Evolutionary conservation across 2,888 invertebrate species (phyloP).

Genomic region (Syritta pipiens): DNA sequence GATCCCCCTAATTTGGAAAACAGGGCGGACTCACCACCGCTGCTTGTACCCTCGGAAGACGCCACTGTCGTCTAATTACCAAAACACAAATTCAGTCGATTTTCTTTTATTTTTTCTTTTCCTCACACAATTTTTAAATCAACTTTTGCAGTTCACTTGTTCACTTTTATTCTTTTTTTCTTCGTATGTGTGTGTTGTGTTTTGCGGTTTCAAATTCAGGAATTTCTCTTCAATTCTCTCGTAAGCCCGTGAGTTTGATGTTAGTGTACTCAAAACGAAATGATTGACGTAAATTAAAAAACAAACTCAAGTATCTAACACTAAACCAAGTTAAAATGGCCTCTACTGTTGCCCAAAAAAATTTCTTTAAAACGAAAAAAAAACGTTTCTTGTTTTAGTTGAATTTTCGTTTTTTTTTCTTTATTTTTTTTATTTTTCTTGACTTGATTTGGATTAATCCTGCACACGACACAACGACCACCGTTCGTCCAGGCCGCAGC

Average conservation of each 20-base stretch:
- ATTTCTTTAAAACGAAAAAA: too few relatives aligned
- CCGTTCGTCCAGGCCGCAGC: constrained; percentile 80
- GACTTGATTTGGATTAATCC: constrained; percentile 68
- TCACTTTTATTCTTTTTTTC: constrained; percentile 25
- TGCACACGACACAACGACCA: constrained; percentile 73
- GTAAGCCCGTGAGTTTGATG: constrained; percentile 46
- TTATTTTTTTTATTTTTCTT: constrained; percentile 40
- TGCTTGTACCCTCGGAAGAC: constrained; percentile 78
- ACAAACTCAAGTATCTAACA: constrained; percentile 41
- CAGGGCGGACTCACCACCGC: constrained; percentile 82
- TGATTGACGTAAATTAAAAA: constrained; percentile 23
- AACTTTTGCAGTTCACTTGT: constrained; percentile 53
- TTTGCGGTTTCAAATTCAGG: constrained; percentile 51
- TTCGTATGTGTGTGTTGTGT: neutral
- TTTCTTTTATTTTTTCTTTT: constrained; percentile 31
- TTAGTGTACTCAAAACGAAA: constrained; percentile 24
- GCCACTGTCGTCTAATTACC: constrained; percentile 76
- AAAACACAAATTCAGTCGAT: constrained; percentile 57
- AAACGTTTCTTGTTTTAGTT: too few relatives aligned
- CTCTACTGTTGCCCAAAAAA: constrained; percentile 62
- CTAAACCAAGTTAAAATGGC: constrained; percentile 60
- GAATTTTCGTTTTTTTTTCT: constrained; percentile 44
- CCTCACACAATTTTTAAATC: constrained; percentile 26
- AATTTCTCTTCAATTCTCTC: constrained; percentile 62
- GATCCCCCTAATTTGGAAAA: constrained; percentile 84